A percentile compares a stretch with the other conserved stretches of the same genome.
These are phyloP conservation scores for Cygnus buccinator DNA, from an alignment of 2,113 vertebrate genomes.

Conservation along the genomic window DNA sequence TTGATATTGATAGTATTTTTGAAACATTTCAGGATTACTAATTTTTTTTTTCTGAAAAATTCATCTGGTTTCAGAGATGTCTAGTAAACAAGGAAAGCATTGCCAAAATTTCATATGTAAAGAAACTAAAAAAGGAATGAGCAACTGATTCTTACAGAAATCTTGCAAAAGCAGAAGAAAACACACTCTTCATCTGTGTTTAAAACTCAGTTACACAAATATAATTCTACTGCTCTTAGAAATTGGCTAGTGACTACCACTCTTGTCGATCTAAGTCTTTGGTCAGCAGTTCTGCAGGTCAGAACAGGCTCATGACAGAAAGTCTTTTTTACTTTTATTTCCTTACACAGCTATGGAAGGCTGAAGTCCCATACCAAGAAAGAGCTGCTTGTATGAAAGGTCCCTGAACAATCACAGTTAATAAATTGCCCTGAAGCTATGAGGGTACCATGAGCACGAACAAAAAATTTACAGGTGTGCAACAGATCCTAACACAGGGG, in stretches of 20 bases:
- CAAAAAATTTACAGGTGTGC: not conserved
- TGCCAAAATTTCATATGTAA: not conserved
- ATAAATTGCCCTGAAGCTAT: constrained; percentile 2
- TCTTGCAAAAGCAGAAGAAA: not conserved
- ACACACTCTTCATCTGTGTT: not conserved
- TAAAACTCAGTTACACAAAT: not conserved
- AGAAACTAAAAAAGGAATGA: not conserved
- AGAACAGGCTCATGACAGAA: not conserved
- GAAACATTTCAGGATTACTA: not conserved
- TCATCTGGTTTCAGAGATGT: not conserved
- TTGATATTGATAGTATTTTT: not conserved
- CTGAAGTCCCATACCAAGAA: not conserved
- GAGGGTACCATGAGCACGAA: not conserved
- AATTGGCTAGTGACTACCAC: rapidly evolving
- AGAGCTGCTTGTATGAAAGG: not conserved
- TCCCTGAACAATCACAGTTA: constrained; percentile 5
- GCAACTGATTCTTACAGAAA: not conserved
- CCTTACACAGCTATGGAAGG: not conserved
- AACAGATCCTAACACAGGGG: constrained; percentile 6
- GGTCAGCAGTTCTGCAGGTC: not conserved
- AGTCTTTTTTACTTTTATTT: not conserved
- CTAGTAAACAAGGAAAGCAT: not conserved
- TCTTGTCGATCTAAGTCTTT: rapidly evolving
- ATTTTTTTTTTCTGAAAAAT: not conserved
- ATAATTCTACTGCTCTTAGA: not conserved